Conservation (phyloP, 1,140 invertebrate genomes). For the Pomphorhynchus laevis region DNA sequence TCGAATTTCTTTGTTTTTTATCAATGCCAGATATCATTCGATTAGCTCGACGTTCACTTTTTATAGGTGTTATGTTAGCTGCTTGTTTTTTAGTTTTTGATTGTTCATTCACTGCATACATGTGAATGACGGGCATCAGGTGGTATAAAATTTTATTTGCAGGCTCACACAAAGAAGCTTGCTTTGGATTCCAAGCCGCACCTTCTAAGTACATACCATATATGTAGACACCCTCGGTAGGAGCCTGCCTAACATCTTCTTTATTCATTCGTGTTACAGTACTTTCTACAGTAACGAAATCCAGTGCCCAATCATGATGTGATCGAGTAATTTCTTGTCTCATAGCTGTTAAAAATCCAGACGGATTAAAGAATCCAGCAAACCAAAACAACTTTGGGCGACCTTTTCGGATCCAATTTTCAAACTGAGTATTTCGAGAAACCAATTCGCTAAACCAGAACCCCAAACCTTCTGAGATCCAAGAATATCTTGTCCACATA, state of each 20-base stretch:
- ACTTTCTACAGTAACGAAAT: constrained; percentile 75
- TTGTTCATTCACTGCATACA: constrained; percentile 43
- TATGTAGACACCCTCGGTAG: constrained; percentile 26
- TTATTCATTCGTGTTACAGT: constrained; percentile 52
- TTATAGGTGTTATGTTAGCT: background rate
- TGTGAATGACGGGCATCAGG: constrained; percentile 71
- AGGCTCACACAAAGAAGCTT: constrained; percentile 18
- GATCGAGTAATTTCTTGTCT: constrained; percentile 75
- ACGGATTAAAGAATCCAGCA: constrained; percentile 78
- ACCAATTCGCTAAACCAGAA: constrained; percentile 86
- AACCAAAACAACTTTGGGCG: constrained; percentile 58
- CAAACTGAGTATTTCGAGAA: constrained; percentile 33
- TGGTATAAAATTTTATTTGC: constrained; percentile 28
- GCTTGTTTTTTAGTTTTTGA: background rate
- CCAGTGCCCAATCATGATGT: constrained; percentile 74
- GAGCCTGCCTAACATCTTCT: constrained; percentile 43
- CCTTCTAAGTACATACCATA: constrained; percentile 21
- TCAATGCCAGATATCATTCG: background rate
- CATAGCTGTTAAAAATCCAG: constrained; percentile 72
- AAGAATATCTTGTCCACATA: constrained; percentile 43
- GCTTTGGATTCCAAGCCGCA: constrained; percentile 21
- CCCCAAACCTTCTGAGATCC: constrained; percentile 72
- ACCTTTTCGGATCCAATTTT: constrained; percentile 26
- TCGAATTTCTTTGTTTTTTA: background rate
- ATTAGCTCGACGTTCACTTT: background rate